phyloP scores from a whole-genome alignment of 2,113 vertebrate genomes.

The Oriolus oriolus region DNA sequence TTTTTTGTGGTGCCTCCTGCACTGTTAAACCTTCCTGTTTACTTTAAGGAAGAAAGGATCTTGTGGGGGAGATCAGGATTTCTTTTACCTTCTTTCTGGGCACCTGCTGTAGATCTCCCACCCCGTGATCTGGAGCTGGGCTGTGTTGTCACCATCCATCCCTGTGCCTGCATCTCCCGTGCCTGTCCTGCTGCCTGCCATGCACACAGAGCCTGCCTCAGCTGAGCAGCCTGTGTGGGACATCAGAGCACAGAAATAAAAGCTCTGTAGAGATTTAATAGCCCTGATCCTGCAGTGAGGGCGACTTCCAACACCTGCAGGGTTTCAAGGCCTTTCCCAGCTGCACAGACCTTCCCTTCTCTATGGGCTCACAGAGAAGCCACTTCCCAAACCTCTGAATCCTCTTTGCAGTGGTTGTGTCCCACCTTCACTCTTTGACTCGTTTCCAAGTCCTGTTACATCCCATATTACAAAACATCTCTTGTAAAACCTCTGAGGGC shows the following conservation, averaged over 20 bases:
- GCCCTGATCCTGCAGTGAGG: not conserved
- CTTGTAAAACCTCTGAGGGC: not conserved
- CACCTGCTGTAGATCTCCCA: not conserved
- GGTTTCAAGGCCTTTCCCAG: not conserved
- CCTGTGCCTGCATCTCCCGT: not conserved
- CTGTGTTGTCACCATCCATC: rapidly evolving
- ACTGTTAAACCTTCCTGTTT: not conserved
- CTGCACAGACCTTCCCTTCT: not conserved
- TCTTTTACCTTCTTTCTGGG: not conserved
- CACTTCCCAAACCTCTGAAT: too few species aligned
- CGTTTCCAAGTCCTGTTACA: not conserved
- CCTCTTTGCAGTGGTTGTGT: not conserved
- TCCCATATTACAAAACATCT: not conserved
- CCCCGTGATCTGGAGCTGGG: rapidly evolving
- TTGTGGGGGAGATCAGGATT: not conserved
- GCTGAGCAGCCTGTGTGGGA: not conserved
- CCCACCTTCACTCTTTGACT: not conserved
- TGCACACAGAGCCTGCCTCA: not conserved
- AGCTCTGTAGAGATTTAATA: not conserved
- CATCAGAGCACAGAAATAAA: not conserved
- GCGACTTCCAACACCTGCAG: not conserved
- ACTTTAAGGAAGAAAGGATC: not conserved
- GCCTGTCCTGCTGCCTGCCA: not conserved
- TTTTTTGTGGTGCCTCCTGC: not conserved
- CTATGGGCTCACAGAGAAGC: not conserved